phyloP scores from a whole-genome alignment of 1,140 invertebrate genomes.

The Olivierus martensii region DNA sequence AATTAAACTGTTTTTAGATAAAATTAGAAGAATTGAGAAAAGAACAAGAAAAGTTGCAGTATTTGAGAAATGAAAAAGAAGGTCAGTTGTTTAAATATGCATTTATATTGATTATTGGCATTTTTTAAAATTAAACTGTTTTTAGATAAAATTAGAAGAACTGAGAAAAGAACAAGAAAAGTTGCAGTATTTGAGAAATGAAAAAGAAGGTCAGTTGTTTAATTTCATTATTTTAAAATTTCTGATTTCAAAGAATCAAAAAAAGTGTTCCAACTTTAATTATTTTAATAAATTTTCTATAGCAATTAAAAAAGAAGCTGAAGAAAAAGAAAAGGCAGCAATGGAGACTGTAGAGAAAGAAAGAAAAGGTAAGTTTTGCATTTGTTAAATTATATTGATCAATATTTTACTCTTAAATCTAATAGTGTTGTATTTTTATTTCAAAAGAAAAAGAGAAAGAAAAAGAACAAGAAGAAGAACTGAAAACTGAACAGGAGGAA shows the following conservation, averaged over 20 bases:
- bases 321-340: constrained; percentile 44
- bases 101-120: too few species aligned
- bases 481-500: constrained; percentile 30
- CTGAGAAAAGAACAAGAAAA: constrained; percentile 22
- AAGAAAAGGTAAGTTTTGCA: constrained; percentile 17
- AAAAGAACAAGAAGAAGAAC: constrained; percentile 33
- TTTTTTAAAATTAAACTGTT: too few species aligned
- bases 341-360: constrained; percentile 9
- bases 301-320: constrained; percentile 49
- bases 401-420: too few species aligned
- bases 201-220: constrained; percentile 13
- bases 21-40: constrained; percentile 23
- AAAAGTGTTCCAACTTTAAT: too few species aligned
- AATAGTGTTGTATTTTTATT: too few species aligned
- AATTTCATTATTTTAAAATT: neutral
- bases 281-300: neutral
- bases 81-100: too few species aligned
- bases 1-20: too few species aligned
- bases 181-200: constrained; percentile 20
- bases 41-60: constrained; percentile 23
- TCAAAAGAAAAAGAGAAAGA: constrained; percentile 19
- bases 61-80: constrained; percentile 17
- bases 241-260: neutral
- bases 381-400: neutral
- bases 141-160: constrained; percentile 21